Conservation (phyloP, 2,888 invertebrate genomes). For the Pristionchus japonicus region DNA sequence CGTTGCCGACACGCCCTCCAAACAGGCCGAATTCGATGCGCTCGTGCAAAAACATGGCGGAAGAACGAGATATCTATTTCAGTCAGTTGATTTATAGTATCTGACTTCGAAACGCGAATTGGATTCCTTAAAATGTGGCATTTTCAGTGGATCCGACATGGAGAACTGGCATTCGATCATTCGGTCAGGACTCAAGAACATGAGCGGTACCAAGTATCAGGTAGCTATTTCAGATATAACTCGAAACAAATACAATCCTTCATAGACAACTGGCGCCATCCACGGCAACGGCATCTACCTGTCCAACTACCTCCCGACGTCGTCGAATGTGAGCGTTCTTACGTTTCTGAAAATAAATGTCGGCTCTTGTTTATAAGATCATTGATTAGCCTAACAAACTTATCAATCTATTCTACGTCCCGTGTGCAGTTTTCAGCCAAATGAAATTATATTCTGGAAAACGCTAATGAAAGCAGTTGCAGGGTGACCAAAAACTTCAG, state of each 20-base stretch:
- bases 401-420: too few species aligned
- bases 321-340: not conserved
- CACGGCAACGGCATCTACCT: slow-evolving; percentile 11
- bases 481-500: too few species aligned
- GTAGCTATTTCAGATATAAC: not conserved
- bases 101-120: too few species aligned
- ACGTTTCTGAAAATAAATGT: too few species aligned
- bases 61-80: slow-evolving; percentile 25
- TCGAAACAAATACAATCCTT: not conserved
- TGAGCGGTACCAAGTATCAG: slow-evolving; percentile 9
- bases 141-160: not conserved
- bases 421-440: too few species aligned
- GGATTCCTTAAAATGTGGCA: too few species aligned
- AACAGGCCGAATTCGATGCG: slow-evolving; percentile 31
- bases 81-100: too few species aligned
- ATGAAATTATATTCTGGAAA: too few species aligned
- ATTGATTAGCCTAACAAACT: too few species aligned
- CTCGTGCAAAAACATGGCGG: not conserved
- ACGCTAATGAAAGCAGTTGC: too few species aligned
- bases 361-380: too few species aligned
- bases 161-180: slow-evolving; percentile 44
- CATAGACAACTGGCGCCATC: not conserved
- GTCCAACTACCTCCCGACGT: not conserved
- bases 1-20: not conserved
- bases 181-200: slow-evolving; percentile 30